phyloP scores from a whole-genome alignment of 2,113 vertebrate genomes.

The Xerus inauris region DNA sequence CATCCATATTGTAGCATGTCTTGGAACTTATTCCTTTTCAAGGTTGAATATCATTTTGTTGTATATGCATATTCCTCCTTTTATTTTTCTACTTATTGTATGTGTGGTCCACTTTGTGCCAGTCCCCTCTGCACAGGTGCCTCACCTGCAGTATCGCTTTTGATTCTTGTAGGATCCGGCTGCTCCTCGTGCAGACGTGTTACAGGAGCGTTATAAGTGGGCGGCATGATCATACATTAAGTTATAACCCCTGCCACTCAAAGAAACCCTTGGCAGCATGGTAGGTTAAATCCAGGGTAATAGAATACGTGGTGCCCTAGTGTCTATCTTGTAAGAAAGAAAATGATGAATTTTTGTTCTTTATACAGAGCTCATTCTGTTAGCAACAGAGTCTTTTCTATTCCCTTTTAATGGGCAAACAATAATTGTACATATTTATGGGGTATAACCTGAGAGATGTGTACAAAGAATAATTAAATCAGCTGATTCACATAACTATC shows the following conservation, averaged over 20 bases:
- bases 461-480: neutral
- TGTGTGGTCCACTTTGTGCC: neutral
- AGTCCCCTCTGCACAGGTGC: neutral
- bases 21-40: neutral
- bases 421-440: neutral
- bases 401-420: neutral
- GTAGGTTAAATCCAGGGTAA: neutral
- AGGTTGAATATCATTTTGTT: too few species aligned
- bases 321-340: neutral
- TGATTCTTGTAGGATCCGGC: neutral
- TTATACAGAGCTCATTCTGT: neutral
- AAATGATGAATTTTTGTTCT: neutral
- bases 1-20: neutral
- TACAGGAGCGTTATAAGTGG: neutral
- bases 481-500: neutral
- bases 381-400: neutral
- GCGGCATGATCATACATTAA: neutral
- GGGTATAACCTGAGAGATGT: too few species aligned
- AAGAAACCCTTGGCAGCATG: neutral
- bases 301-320: rapidly evolving
- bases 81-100: neutral
- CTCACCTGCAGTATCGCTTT: neutral
- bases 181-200: neutral
- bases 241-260: neutral
- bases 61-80: rapidly evolving